These are phyloP conservation scores for Mythimna loreyi DNA, from an alignment of 2,888 invertebrate species.

Conservation along the genomic window DNA sequence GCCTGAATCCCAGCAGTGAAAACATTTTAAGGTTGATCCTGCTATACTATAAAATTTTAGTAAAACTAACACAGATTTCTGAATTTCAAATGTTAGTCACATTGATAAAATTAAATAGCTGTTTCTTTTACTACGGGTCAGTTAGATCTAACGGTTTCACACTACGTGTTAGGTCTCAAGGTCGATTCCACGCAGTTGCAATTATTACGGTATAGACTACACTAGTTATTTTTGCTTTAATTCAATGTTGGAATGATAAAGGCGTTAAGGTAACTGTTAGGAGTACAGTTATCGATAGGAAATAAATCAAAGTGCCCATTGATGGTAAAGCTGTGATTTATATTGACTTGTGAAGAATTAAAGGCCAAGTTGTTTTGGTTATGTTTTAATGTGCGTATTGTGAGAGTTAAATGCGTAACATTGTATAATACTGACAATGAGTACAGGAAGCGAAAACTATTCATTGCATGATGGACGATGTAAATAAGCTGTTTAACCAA, in stretches of 20 bases:
- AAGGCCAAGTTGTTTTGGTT: slow-evolving; percentile 18
- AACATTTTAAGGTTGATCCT: too few relatives aligned
- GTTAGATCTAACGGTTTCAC: slow-evolving; percentile 30
- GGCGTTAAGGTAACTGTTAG: slow-evolving; percentile 43
- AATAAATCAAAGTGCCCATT: slow-evolving; percentile 37
- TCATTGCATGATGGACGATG: slow-evolving; percentile 6
- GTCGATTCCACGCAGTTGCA: slow-evolving; percentile 36
- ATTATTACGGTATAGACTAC: slow-evolving; percentile 45
- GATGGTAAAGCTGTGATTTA: slow-evolving; percentile 13
- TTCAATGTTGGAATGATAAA: slow-evolving; percentile 33
- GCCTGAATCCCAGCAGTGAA: too few relatives aligned
- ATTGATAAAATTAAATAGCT: not conserved
- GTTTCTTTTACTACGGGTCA: slow-evolving; percentile 1
- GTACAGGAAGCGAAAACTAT: slow-evolving; percentile 39
- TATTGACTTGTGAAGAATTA: not conserved
- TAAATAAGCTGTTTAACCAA: slow-evolving; percentile 19
- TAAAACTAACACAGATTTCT: not conserved
- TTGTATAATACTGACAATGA: slow-evolving; percentile 37
- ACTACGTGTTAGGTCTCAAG: slow-evolving; percentile 58
- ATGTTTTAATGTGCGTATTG: slow-evolving; percentile 30
- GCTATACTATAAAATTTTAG: not conserved
- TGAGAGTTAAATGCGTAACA: slow-evolving; percentile 36
- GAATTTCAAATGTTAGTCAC: not conserved
- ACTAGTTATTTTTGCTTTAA: slow-evolving; percentile 38
- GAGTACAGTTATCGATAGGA: slow-evolving; percentile 40